A percentile compares a stretch with the other conserved stretches of the same genome.
phyloP scores from a whole-genome alignment of 2,113 vertebrate genomes.

The Sitta europaea region DNA sequence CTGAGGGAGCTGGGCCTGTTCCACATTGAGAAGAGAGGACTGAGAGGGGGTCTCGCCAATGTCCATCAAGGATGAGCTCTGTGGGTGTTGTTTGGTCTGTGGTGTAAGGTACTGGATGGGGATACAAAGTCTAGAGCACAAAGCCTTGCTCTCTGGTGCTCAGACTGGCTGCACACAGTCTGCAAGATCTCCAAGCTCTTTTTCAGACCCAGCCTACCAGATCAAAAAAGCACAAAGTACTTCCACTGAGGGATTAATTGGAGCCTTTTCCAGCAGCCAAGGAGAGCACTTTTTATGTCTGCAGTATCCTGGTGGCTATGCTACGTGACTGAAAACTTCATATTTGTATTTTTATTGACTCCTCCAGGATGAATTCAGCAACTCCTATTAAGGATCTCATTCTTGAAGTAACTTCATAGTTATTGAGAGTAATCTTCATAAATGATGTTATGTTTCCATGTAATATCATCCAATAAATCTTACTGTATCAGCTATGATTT shows the following conservation, averaged over 20 bases:
- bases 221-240: accelerated
- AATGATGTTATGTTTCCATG: background rate
- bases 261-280: background rate
- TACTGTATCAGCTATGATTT: background rate
- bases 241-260: background rate
- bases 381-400: background rate
- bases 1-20: background rate
- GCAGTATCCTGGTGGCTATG: background rate
- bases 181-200: background rate
- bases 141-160: background rate
- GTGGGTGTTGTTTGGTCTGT: background rate
- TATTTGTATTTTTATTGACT: background rate
- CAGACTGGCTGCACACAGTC: background rate
- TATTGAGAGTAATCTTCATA: background rate
- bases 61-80: background rate
- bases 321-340: background rate
- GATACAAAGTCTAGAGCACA: background rate
- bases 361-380: background rate
- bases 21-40: background rate
- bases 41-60: background rate
- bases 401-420: background rate
- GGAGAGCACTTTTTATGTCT: background rate
- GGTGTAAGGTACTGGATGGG: background rate
- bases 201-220: background rate
- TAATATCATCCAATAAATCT: background rate